Evolutionary conservation across 2,888 invertebrate genomes (phyloP).

Genomic region (Xestia c-nigrum): DNA sequence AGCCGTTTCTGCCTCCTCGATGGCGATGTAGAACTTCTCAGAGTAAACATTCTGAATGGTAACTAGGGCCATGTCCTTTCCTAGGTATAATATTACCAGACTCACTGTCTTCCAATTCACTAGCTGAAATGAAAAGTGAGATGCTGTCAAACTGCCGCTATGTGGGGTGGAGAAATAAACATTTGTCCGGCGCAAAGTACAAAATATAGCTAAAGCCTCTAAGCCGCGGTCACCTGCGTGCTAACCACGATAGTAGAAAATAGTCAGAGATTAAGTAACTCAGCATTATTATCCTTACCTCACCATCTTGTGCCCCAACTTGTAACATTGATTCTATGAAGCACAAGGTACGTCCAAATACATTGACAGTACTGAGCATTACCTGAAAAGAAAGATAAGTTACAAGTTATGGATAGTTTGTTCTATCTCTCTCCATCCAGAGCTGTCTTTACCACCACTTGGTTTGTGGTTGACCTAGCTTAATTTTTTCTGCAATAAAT

Average conservation of each 20-base stretch:
- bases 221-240: too few species aligned
- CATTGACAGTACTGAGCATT: neutral
- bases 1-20: slow-evolving; percentile 31
- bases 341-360: neutral
- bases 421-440: neutral
- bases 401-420: neutral
- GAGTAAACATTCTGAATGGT: slow-evolving; percentile 4
- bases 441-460: neutral
- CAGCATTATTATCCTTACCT: neutral
- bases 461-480: too few species aligned
- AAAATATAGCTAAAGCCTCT: neutral
- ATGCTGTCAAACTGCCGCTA: neutral
- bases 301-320: neutral
- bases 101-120: neutral
- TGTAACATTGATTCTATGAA: neutral
- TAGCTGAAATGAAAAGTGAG: slow-evolving; percentile 14
- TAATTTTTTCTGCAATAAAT: neutral
- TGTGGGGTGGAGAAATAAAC: too few species aligned
- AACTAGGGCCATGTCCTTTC: slow-evolving; percentile 7
- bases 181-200: too few species aligned
- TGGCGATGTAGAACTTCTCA: slow-evolving; percentile 34
- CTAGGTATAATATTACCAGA: neutral
- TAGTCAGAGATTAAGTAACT: too few species aligned
- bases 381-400: neutral
- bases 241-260: too few species aligned